Evolutionary conservation across 2,113 vertebrate genomes (phyloP).

Genomic region (Casuarius casuarius): DNA sequence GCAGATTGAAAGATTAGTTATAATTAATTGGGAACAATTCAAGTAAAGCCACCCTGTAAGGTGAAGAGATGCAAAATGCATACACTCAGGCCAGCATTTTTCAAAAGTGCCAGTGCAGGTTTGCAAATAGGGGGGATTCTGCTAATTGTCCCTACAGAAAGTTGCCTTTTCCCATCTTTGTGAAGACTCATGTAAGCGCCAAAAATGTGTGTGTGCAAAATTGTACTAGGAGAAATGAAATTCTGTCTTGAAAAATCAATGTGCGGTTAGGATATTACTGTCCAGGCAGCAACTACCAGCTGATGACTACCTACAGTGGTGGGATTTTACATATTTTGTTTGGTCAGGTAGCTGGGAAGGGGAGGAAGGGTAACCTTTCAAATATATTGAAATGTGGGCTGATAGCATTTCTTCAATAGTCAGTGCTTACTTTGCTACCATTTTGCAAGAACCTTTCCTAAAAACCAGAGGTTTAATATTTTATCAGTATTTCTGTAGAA

Average conservation of each 20-base stretch:
- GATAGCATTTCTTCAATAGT: neutral
- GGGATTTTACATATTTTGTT: neutral
- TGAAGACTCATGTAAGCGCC: neutral
- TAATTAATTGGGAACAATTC: neutral
- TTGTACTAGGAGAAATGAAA: neutral
- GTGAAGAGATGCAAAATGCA: neutral
- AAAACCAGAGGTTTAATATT: neutral
- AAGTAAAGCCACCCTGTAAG: neutral
- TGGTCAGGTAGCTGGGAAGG: neutral
- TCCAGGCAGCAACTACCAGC: neutral
- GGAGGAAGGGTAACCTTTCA: neutral
- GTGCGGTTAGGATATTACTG: neutral
- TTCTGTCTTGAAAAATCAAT: neutral
- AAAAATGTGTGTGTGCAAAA: neutral
- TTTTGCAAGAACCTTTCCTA: neutral
- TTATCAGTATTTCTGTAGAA: neutral
- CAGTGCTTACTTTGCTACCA: neutral
- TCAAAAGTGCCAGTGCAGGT: neutral
- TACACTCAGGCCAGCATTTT: neutral
- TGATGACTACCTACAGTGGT: neutral
- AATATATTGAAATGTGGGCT: neutral
- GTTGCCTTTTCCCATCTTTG: neutral
- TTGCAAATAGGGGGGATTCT: neutral
- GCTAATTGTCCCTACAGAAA: neutral
- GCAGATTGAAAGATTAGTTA: neutral